These are phyloP conservation scores for Laterallus jamaicensis DNA, from an alignment of 2,113 vertebrate species.

Conservation along the genomic window DNA sequence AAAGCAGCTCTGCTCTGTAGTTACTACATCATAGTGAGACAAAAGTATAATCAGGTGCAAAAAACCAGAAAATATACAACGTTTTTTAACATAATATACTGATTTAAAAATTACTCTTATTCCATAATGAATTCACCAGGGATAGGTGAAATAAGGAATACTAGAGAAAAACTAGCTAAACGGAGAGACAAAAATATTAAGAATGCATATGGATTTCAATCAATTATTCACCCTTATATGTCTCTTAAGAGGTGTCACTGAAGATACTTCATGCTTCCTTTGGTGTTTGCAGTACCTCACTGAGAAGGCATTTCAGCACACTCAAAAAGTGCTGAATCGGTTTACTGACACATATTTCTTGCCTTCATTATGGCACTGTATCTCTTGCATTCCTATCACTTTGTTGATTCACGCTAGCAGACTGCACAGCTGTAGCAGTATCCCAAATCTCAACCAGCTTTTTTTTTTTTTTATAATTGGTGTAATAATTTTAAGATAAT, in stretches of 20 bases:
- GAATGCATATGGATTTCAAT: background rate
- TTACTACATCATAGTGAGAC: background rate
- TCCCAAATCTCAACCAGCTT: background rate
- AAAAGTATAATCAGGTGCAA: background rate
- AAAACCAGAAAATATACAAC: background rate
- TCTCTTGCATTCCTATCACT: background rate
- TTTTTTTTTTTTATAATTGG: background rate
- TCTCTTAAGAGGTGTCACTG: background rate
- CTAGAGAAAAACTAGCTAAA: constrained; percentile 13
- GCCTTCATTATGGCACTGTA: background rate
- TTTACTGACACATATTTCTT: background rate
- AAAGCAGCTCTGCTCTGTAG: background rate
- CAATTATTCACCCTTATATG: background rate
- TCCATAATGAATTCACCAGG: background rate
- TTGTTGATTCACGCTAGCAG: background rate
- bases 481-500: background rate
- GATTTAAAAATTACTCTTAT: background rate
- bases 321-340: background rate
- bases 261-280: background rate
- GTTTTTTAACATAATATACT: background rate
- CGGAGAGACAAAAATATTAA: background rate
- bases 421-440: background rate
- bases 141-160: background rate
- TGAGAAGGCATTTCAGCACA: background rate
- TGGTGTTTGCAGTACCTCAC: background rate